Evolutionary conservation across 2,113 vertebrate species (phyloP).

Genomic region (Otocyon megalotis): DNA sequence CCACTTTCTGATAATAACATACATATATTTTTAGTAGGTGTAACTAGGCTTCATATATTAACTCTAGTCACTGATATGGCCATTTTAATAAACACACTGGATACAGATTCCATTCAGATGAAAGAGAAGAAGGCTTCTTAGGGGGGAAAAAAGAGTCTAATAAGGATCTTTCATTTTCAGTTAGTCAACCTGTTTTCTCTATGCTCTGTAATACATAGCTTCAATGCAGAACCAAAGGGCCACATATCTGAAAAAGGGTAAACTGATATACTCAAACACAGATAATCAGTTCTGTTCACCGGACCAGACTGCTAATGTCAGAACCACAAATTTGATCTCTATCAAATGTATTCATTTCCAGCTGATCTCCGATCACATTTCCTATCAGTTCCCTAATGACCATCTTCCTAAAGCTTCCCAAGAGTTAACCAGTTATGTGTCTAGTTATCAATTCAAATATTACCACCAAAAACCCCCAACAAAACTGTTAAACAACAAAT

Average conservation of each 20-base stretch:
- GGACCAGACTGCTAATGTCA: background rate
- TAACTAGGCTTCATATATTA: constrained; percentile 33
- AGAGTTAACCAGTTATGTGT: background rate
- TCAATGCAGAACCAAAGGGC: background rate
- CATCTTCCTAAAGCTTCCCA: background rate
- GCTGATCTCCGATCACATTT: background rate
- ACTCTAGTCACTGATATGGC: background rate
- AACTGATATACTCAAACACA: background rate
- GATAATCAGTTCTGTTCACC: background rate
- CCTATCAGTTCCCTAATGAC: background rate
- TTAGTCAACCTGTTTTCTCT: background rate
- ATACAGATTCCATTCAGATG: background rate
- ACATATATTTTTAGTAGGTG: background rate
- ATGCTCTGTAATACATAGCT: background rate
- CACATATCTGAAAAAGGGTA: background rate
- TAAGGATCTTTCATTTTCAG: background rate
- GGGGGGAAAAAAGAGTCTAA: background rate
- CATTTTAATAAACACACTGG: constrained; percentile 13
- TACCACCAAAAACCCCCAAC: background rate
- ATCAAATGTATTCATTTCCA: background rate
- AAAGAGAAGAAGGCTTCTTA: background rate
- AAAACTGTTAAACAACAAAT: background rate
- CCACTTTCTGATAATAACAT: background rate
- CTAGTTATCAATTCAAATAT: background rate
- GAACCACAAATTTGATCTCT: background rate